Base-by-base conservation (phyloP, 1,140 invertebrate genomes). In the Drosophila carrolli region DNA sequence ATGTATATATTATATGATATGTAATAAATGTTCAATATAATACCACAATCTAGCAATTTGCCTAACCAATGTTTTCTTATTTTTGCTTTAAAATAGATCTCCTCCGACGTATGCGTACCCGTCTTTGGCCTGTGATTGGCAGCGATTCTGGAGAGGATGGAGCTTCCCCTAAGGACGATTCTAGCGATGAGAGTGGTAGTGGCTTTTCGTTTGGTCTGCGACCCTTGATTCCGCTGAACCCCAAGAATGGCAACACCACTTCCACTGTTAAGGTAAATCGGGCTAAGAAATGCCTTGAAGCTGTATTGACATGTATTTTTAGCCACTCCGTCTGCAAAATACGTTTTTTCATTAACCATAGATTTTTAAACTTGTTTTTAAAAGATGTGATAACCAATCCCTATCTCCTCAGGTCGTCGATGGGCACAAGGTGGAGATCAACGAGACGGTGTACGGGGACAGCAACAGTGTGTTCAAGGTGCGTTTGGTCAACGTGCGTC, bases 351-450 rank as follows among this genome's bases (percentile, higher is more conserved):
- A 8, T 6, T 35, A 10, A 23, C 7, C 2, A 38, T 4, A 23
- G 23, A 23, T 23, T 23, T 4, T 23, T 23, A 23, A 23, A 23
- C 23, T 23, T 23, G 23, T 23, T 23, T 3, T 37, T 37, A 37
- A n/a, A 32, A 32, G 6, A 8, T 32, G 29, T 38, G 16, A 66
- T 66, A 3, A 44, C 4, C 5, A 35, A 19, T n/a, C 10, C 10
- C 2, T 38, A n/a, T 41, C 7, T 3, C 9, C 10, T 35, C 14
- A 92, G 91, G 75, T 92, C 47, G 84, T 92, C 23, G 76, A 92
- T 80, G 91, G 91, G 10, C 91, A 92, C 65, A 85, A 85, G 60
- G 74, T 92, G 23, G 91, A 92, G 70, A 86, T 92, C 46, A 92
- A 92, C 54, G 91, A 92, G 57, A 92, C 91, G 4, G 76, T 81